Percentiles rank a stretch among this genome's conserved stretches.
These are phyloP conservation scores for Pterocles burchelli DNA, from an alignment of 2,113 vertebrate genomes.

Conservation along the genomic window DNA sequence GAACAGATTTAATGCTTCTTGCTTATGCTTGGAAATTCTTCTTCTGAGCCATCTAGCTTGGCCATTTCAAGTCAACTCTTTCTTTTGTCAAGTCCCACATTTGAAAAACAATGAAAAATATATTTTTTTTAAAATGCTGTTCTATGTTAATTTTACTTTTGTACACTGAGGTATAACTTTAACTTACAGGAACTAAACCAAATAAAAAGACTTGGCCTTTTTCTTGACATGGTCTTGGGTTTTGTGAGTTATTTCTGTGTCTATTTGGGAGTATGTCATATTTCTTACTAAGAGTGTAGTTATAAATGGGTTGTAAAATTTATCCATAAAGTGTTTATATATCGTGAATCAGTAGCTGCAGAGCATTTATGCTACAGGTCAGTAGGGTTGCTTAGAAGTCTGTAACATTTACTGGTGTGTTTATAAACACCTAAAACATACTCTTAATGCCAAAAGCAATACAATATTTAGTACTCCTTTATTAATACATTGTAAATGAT, in stretches of 20 bases:
- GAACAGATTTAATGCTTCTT: neutral
- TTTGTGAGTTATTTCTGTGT: neutral
- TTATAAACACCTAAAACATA: constrained; percentile 4
- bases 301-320: constrained; percentile 17
- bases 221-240: neutral
- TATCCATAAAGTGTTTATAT: neutral
- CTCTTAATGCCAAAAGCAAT: neutral
- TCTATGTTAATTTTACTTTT: neutral
- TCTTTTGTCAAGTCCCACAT: neutral
- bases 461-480: constrained; percentile 12
- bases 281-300: neutral
- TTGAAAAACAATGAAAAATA: neutral
- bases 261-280: neutral
- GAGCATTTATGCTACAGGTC: constrained; percentile 7
- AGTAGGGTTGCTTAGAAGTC: neutral
- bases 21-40: neutral
- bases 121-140: neutral
- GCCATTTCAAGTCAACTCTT: neutral
- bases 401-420: neutral
- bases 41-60: neutral
- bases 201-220: neutral
- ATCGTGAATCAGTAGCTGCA: neutral
- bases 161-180: neutral
- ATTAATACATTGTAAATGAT: neutral
- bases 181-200: neutral